A percentile compares a stretch with the other conserved stretches of the same genome.
phyloP scores from a whole-genome alignment of 2,797 vertebrate species.

The Periparus ater region DNA sequence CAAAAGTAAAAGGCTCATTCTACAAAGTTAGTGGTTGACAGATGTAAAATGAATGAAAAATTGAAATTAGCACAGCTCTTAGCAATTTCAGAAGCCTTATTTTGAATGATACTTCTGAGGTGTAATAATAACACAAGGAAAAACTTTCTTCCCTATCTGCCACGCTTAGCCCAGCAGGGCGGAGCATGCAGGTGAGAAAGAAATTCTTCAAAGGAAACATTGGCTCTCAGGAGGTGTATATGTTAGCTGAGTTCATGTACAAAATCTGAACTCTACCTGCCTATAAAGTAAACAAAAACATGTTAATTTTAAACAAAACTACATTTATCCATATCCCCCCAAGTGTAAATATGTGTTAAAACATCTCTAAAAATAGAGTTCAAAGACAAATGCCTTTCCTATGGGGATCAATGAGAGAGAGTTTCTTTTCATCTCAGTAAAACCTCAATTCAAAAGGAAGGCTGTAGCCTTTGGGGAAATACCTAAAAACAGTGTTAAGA shows the following conservation, averaged over 20 bases:
- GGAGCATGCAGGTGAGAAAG: background rate
- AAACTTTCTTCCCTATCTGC: background rate
- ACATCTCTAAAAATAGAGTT: conserved; percentile 64
- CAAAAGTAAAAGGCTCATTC: background rate
- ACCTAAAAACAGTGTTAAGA: conserved; percentile 36
- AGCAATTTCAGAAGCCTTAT: background rate
- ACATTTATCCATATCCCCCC: conserved; percentile 44
- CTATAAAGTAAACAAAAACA: conserved; percentile 55
- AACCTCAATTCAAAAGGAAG: conserved; percentile 63
- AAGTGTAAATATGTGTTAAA: conserved; percentile 49
- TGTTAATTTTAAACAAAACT: conserved; percentile 66
- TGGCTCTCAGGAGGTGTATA: conserved; percentile 28
- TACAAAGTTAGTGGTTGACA: background rate
- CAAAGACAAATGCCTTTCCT: conserved; percentile 59
- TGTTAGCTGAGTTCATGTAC: conserved; percentile 31
- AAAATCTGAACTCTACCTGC: conserved; percentile 45
- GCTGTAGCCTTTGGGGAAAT: conserved; percentile 45
- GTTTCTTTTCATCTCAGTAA: conserved; percentile 65
- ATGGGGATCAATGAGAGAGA: conserved; percentile 44
- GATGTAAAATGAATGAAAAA: background rate
- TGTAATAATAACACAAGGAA: background rate
- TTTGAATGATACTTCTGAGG: background rate
- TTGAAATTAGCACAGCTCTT: background rate
- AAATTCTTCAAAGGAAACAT: conserved; percentile 58
- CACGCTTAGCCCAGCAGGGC: background rate